Evolutionary conservation across 1,140 invertebrate species (phyloP).

Genomic region (Heliconius hewitsoni): DNA sequence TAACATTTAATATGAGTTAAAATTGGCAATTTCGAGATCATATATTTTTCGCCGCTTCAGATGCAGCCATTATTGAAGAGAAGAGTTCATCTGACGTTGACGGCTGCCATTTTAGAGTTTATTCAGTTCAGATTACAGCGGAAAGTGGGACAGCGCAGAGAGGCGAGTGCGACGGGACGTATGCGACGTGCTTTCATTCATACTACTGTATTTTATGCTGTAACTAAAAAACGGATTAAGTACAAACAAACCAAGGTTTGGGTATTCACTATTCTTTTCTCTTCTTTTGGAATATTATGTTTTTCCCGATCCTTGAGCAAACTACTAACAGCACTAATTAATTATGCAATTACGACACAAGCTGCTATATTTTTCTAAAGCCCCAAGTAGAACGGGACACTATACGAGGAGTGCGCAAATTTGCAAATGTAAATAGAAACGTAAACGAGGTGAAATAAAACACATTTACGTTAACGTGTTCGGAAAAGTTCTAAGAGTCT

Average conservation of each 20-base stretch:
- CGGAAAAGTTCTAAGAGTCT: not conserved
- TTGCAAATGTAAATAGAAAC: not conserved
- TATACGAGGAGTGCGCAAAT: not conserved
- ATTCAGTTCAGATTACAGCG: not conserved
- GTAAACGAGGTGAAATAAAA: not conserved
- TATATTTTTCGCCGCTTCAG: conserved; percentile 1
- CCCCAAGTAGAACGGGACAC: not conserved
- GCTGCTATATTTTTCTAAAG: too few relatives aligned
- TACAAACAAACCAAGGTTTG: not conserved
- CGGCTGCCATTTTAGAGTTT: conserved; percentile 3
- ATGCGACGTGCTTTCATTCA: not conserved
- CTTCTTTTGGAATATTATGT: not conserved
- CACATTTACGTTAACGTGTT: conserved; percentile 2
- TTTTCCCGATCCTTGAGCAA: not conserved
- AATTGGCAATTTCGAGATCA: conserved; percentile 13
- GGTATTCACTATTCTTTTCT: not conserved
- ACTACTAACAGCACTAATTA: not conserved
- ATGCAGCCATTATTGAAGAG: not conserved
- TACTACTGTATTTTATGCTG: too few relatives aligned
- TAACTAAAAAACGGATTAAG: too few relatives aligned
- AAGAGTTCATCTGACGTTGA: conserved; percentile 2
- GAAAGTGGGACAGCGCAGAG: conserved; percentile 6
- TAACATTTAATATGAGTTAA: conserved; percentile 14
- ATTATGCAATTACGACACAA: too few relatives aligned
- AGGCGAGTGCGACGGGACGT: not conserved